Base-by-base conservation (phyloP, 2,797 vertebrate genomes). In the Poecilia velifera region DNA sequence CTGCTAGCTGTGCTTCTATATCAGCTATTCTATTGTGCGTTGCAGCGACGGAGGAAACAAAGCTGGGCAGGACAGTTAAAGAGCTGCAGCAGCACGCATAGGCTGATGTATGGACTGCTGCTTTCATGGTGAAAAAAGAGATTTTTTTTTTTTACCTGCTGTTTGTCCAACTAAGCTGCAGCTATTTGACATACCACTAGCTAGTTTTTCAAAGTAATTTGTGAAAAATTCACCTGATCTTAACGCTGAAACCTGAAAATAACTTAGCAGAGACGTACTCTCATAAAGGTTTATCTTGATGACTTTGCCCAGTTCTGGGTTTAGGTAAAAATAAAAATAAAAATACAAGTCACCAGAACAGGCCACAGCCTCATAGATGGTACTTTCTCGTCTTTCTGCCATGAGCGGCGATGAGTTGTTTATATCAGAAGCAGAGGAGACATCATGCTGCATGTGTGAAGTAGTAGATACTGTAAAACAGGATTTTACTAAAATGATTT, bases 71-170 rank as follows among this genome's bases (percentile, higher is more conserved):
- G 57, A 18, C 57, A 62, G 14, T 34, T 62, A 55, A 8, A 55
- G 51, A 13, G 25, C 55, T 31, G 25, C n/a, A 13, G 55, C 25
- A 59, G 55, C 55, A 59, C 0, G 1, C 12, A 59, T 12, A 2
- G n/a, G 25, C n/a, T 59, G 59, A 64, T 2, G 0, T 84, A 79
- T 77, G 82, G 82, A 80, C 77, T 45, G 78, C 76, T 45, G 78
- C 73, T 84, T 83, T 76, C 74, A 74, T 64, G 87, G 89, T 91
- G 83, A 89, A 87, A 91, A 88, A 76, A 90, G 89, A 83, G 81
- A 87, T 41, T 6, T 41, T 6, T 90, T 18, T 20, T 18, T 34
- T 13, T 36, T 8, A 36, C 10, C 31, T 18, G 14, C 34, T 66
- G n/a, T 31, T 14, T 62, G 9, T 64, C 28, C 9, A 64, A 34